Base-by-base conservation (phyloP, 2,888 invertebrate genomes). In the Thera obeliscata region DNA sequence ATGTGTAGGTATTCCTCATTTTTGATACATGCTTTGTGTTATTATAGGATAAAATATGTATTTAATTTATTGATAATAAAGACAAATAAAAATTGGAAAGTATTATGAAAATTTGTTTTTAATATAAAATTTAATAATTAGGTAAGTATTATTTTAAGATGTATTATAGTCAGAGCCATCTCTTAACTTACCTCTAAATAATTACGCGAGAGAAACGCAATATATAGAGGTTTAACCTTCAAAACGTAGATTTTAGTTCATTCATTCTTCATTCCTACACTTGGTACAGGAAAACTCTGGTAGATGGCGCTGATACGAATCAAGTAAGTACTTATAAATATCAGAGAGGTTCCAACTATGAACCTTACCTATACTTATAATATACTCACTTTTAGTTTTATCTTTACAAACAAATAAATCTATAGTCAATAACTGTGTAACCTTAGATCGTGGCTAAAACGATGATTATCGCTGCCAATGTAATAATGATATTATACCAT, bases 251-350 rank as follows among this genome's bases (percentile, higher is more conserved):
- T 9, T 52, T 9, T 22, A 33, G 22, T 22, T 22, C 22, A n/a
- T 22, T 52, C 1, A 22, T 22, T 22, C 22, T 22, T n/a, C 52
- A 9, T 1, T 50, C 7, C 6, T 0, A 5, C 11, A 55, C 36
- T 36, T 38, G 50, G 2, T 69, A 7, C 50, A 52, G 22, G 46
- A 63, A 66, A 60, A 60, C 33, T 43, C 35, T 56, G 56, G 33
- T 22, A 73, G 73, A 67, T 73, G 73, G 70, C 69, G 57, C 48
- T 50, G 33, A 46, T 64, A 54, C 3, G 4, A 52, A 56, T 50
- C 22, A 7, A 46, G 9, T 2, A 7, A 9, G 2, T 46, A 46
- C 22, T 43, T 43, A 38, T 6, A 22, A 38, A 38, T 5, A 38
- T 38, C 38, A 38, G 6, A 38, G 38, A 5, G 38, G 3, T 5